A percentile compares a stretch with the other conserved stretches of the same genome.
phyloP scores from a whole-genome alignment of 2,888 invertebrate species.

The Azorinus chamasolen region DNA sequence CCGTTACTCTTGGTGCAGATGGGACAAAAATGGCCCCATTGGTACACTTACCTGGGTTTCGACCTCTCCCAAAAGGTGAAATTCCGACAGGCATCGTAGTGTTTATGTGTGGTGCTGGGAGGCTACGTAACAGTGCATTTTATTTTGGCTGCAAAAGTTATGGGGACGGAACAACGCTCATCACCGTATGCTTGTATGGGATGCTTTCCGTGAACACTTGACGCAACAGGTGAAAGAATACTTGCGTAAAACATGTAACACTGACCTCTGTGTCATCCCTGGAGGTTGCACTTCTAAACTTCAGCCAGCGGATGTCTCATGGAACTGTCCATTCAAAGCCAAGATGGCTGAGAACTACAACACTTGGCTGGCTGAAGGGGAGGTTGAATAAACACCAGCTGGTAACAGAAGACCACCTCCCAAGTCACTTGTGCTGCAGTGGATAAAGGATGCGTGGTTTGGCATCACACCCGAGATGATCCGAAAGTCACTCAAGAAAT shows the following conservation, averaged over 20 bases:
- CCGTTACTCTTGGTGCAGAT: constrained; percentile 22
- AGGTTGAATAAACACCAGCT: constrained; percentile 5
- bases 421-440: constrained; percentile 11
- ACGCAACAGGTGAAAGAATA: constrained; percentile 7
- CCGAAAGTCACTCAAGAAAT: constrained; percentile 25
- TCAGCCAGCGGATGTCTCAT: constrained; percentile 42
- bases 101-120: constrained; percentile 29
- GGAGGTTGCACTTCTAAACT: constrained; percentile 41
- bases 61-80: constrained; percentile 19
- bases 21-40: constrained; percentile 29
- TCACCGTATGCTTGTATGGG: constrained; percentile 27
- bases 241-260: constrained; percentile 2
- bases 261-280: constrained; percentile 34
- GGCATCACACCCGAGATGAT: constrained; percentile 17
- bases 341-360: constrained; percentile 30
- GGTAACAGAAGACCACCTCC: constrained; percentile 19
- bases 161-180: constrained; percentile 2
- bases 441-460: constrained; percentile 31
- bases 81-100: constrained; percentile 13
- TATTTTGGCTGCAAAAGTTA: constrained; percentile 21
- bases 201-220: constrained; percentile 23
- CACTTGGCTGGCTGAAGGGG: constrained; percentile 31
- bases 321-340: constrained; percentile 43
- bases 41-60: constrained; percentile 20
- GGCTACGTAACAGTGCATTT: constrained; percentile 21